phyloP scores from a whole-genome alignment of 1,140 invertebrate species.

The Papilio machaon region DNA sequence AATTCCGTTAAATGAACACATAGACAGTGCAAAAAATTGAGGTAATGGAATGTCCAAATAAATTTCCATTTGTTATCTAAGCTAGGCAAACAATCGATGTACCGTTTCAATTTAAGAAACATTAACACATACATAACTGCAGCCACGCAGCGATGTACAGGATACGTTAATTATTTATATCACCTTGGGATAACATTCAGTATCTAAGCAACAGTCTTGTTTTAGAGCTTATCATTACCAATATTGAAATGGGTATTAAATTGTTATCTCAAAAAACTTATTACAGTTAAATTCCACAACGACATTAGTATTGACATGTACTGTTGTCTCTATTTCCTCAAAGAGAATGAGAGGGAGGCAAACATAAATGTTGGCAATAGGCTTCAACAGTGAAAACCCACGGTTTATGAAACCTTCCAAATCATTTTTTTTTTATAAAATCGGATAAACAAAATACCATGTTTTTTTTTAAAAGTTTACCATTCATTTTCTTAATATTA shows the following conservation, averaged over 20 bases:
- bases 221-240: neutral
- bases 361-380: neutral
- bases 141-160: neutral
- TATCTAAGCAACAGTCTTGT: neutral
- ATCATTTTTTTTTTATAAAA: neutral
- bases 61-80: slow-evolving; percentile 34
- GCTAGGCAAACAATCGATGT: slow-evolving; percentile 16
- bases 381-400: neutral
- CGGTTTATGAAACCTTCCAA: neutral
- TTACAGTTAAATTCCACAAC: neutral
- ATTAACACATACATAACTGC: neutral
- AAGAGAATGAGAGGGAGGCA: neutral
- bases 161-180: slow-evolving; percentile 36
- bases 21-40: slow-evolving; percentile 44
- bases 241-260: neutral
- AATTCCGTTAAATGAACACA: slow-evolving; percentile 61
- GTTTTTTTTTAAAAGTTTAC: too few relatives aligned
- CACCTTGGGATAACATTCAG: slow-evolving; percentile 33
- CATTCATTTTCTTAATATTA: too few relatives aligned
- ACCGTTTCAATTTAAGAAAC: slow-evolving; percentile 9
- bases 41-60: slow-evolving; percentile 21
- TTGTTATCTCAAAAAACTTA: neutral
- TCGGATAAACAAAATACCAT: too few relatives aligned
- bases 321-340: neutral
- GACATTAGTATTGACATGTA: neutral